phyloP scores from a whole-genome alignment of 2,113 vertebrate genomes.

The Cyanoderma ruficeps region DNA sequence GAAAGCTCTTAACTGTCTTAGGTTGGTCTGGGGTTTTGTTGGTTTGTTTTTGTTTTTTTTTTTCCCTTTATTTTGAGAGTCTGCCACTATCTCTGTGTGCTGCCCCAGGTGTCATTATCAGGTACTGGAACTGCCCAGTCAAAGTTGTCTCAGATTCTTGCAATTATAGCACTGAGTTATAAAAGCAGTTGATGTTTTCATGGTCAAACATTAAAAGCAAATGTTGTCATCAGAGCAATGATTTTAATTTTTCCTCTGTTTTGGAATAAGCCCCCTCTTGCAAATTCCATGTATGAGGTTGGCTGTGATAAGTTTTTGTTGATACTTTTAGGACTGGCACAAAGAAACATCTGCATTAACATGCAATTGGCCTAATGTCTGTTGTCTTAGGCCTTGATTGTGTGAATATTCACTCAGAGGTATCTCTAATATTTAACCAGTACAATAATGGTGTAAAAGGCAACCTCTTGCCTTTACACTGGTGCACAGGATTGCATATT shows the following conservation, averaged over 20 bases:
- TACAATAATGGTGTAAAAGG: not conserved
- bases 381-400: not conserved
- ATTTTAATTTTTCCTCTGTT: not conserved
- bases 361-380: not conserved
- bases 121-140: not conserved
- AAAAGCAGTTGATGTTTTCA: not conserved
- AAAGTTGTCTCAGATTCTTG: not conserved
- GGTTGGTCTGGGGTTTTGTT: not conserved
- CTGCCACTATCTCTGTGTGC: not conserved
- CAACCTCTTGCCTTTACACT: not conserved
- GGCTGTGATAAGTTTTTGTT: not conserved
- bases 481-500: not conserved
- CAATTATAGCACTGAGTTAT: not conserved
- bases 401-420: not conserved
- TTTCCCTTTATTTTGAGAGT: not conserved
- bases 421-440: not conserved
- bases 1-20: not conserved
- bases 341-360: not conserved
- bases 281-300: not conserved
- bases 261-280: not conserved
- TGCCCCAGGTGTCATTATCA: not conserved
- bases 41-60: not conserved
- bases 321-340: not conserved
- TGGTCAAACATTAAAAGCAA: not conserved
- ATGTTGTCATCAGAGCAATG: not conserved